Evolutionary conservation across 1,140 invertebrate genomes (phyloP), one percentile per base, ranked within the genome.

Genomic region (Drosophila auraria): DNA sequence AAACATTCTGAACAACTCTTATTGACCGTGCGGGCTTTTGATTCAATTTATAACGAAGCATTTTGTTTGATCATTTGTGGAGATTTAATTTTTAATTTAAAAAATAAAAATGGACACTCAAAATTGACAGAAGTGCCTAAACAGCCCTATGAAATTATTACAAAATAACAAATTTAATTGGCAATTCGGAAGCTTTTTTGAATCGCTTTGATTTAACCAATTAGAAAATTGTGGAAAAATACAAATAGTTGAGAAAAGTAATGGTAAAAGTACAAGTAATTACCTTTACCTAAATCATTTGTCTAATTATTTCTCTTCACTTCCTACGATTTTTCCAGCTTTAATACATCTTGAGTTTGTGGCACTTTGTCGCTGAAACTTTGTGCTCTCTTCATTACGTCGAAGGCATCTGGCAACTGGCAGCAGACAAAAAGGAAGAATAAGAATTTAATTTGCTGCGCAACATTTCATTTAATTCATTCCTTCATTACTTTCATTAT

Each of bases 401-500:
- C 51, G 42, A 42, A 42, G 33, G 33, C 62, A 60, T 44, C 38
- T 58, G 54, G 54, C 25, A 65, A 65, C 58, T 62, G 36, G 25
- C 33, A 33, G 45, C 47, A 36, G 38, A 42, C 66, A 42, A 12
- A 38, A 30, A 40, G 30, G 40, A 9, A n/a, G 36, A 30, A 47
- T 42, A 74, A 63, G 53, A 75, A 75, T 75, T 42, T 53, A 15
- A 60, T 63, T 61, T 75, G 30, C 49, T 65, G 63, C 56, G 79
- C 68, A 68, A 57, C 73, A 66, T 80, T 73, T 57, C 54, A 66
- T 65, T 58, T 77, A 82, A 74, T 86, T 78, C 44, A 74, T 68
- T 79, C 42, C 58, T 68, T 87, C 63, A 80, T 87, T 86, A 82
- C 59, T 87, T 86, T 75, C 83, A 86, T 87, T 79, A 87, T 83